phyloP scores from a whole-genome alignment of 2,113 vertebrate species.

The Corythornis madagascariensis region DNA sequence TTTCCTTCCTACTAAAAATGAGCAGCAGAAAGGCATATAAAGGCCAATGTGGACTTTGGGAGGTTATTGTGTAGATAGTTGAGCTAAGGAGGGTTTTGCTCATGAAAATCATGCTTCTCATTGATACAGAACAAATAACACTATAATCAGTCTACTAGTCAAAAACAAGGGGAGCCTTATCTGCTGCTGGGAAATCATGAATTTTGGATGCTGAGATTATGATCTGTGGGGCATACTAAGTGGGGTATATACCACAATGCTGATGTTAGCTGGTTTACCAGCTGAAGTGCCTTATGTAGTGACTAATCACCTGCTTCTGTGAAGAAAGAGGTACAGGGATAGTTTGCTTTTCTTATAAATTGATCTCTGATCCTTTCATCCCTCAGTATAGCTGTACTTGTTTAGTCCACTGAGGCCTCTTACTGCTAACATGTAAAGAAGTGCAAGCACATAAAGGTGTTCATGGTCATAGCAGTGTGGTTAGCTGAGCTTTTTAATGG shows the following conservation, averaged over 20 bases:
- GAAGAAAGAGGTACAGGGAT: background rate
- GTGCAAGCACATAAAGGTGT: background rate
- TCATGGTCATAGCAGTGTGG: background rate
- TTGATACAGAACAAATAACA: background rate
- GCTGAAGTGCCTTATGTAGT: background rate
- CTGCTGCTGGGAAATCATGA: background rate
- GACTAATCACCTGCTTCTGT: constrained; percentile 12
- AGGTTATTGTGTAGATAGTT: background rate
- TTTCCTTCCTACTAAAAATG: background rate
- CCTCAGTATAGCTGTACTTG: background rate
- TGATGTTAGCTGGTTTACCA: background rate
- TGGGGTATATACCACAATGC: background rate
- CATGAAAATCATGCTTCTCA: background rate
- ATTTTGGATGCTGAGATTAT: background rate
- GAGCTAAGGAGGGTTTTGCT: background rate
- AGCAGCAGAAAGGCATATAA: background rate
- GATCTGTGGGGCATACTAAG: background rate
- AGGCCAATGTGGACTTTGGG: background rate
- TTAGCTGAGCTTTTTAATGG: constrained; percentile 6
- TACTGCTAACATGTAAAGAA: background rate
- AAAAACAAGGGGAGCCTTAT: background rate
- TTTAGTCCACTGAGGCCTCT: constrained; percentile 1
- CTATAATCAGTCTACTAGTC: background rate
- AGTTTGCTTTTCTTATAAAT: constrained; percentile 50
- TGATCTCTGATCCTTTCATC: constrained; percentile 60